These are phyloP conservation scores for Tetramorium alpestre DNA, from an alignment of 1,140 invertebrate genomes.

Conservation along the genomic window DNA sequence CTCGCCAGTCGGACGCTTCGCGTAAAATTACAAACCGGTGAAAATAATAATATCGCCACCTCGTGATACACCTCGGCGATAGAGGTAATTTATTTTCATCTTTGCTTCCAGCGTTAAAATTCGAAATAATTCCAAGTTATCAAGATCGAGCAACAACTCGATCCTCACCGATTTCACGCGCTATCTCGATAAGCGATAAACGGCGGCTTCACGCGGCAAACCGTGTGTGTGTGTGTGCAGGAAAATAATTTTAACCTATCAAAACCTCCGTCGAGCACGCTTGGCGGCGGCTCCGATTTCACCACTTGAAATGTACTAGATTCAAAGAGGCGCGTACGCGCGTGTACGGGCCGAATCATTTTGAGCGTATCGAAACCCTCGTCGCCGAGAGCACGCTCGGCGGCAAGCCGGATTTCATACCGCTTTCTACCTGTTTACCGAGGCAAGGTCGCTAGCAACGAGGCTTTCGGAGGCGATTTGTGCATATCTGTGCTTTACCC, in stretches of 20 bases:
- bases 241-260: conserved; percentile 61
- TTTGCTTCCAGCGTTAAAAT: neutral
- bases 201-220: conserved; percentile 37
- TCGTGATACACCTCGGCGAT: neutral
- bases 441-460: neutral
- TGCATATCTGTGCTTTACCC: neutral
- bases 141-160: neutral
- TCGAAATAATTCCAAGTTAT: neutral
- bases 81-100: neutral
- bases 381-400: conserved; percentile 8
- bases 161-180: conserved; percentile 16
- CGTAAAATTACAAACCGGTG: neutral
- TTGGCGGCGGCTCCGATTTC: conserved; percentile 58
- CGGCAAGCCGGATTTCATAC: conserved; percentile 3
- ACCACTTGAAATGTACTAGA: conserved; percentile 55
- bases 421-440: conserved; percentile 6
- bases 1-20: neutral
- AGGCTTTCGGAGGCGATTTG: conserved; percentile 48
- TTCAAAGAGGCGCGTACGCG: conserved; percentile 49
- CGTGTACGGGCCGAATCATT: conserved; percentile 48
- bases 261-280: conserved; percentile 61
- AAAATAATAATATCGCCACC: conserved; percentile 19
- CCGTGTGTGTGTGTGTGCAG: neutral
- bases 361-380: conserved; percentile 22
- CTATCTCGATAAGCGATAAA: conserved; percentile 36